Conservation (phyloP, 2,797 vertebrate species). For the Ambastaia sidthimunki region DNA sequence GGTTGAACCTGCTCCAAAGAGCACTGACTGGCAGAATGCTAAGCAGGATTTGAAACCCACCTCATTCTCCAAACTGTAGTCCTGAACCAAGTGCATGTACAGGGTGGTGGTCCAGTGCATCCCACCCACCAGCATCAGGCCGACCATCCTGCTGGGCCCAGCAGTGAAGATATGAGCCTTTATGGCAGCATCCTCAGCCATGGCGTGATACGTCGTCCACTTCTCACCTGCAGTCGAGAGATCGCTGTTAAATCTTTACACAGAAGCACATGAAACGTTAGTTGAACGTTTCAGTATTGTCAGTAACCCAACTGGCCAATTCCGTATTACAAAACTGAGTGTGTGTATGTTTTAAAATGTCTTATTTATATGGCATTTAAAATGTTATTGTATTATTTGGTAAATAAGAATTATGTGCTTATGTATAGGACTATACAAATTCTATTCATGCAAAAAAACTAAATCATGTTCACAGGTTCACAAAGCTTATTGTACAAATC, state of each 20-base stretch:
- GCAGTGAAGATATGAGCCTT: conserved; percentile 69
- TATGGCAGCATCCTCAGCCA: conserved; percentile 89
- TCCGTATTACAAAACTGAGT: not conserved
- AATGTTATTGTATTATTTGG: too few relatives aligned
- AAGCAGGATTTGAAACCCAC: conserved; percentile 65
- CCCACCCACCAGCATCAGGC: conserved; percentile 88
- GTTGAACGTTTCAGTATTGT: not conserved
- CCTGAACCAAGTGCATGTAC: conserved; percentile 94
- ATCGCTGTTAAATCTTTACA: not conserved
- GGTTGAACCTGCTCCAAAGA: conserved; percentile 31
- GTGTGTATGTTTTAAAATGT: not conserved
- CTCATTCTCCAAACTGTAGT: conserved; percentile 95
- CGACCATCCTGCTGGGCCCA: conserved; percentile 82
- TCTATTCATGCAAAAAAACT: not conserved
- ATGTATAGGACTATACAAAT: too few relatives aligned
- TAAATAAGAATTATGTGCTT: too few relatives aligned
- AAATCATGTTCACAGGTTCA: too few relatives aligned
- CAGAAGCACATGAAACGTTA: not conserved
- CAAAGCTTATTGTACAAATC: not conserved
- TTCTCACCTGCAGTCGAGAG: conserved; percentile 84
- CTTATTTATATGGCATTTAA: too few relatives aligned
- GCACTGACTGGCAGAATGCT: conserved; percentile 25
- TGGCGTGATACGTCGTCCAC: conserved; percentile 95
- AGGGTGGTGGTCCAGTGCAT: conserved; percentile 92
- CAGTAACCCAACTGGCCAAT: not conserved